These are phyloP conservation scores for Rhyacichthys aspro DNA, from an alignment of 2,797 vertebrate genomes.

Conservation along the genomic window DNA sequence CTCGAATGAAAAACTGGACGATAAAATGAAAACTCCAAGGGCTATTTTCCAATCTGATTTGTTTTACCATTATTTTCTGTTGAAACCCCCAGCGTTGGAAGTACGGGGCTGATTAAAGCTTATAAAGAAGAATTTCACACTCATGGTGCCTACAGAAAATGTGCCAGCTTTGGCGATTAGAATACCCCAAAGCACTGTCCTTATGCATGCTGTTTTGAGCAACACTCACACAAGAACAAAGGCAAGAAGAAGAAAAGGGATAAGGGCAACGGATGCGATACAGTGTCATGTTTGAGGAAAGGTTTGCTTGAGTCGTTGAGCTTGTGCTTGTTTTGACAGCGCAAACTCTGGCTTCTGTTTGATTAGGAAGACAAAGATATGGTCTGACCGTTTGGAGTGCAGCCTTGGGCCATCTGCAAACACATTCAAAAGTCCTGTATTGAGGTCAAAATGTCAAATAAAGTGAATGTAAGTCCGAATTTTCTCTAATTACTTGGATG, in stretches of 20 bases:
- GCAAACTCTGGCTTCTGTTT: slow-evolving; percentile 5
- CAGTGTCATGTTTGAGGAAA: slow-evolving; percentile 7
- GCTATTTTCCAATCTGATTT: slow-evolving; percentile 33
- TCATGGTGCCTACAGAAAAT: slow-evolving; percentile 23
- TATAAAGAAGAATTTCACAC: slow-evolving; percentile 39
- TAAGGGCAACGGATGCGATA: slow-evolving; percentile 6
- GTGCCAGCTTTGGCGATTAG: slow-evolving; percentile 41
- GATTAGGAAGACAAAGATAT: neutral
- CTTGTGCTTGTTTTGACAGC: neutral
- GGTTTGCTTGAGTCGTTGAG: neutral
- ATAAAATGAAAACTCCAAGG: no score
- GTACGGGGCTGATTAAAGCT: slow-evolving; percentile 38
- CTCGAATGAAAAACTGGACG: slow-evolving; percentile 28
- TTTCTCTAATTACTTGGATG: slow-evolving; percentile 14
- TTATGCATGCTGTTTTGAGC: slow-evolving; percentile 27
- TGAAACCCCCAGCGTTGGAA: slow-evolving; percentile 34
- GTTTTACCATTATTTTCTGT: slow-evolving; percentile 31
- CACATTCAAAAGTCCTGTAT: slow-evolving; percentile 1
- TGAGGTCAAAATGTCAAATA: slow-evolving; percentile 6
- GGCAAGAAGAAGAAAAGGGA: neutral
- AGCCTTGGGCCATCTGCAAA: slow-evolving; percentile 1
- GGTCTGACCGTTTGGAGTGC: neutral
- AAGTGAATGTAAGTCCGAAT: slow-evolving; percentile 1
- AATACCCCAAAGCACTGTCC: slow-evolving; percentile 25
- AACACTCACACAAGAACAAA: slow-evolving; percentile 23